Evolutionary conservation across 2,888 invertebrate genomes (phyloP), one percentile per base, ranked within the genome.

Genomic region (Mycogona germanica): DNA sequence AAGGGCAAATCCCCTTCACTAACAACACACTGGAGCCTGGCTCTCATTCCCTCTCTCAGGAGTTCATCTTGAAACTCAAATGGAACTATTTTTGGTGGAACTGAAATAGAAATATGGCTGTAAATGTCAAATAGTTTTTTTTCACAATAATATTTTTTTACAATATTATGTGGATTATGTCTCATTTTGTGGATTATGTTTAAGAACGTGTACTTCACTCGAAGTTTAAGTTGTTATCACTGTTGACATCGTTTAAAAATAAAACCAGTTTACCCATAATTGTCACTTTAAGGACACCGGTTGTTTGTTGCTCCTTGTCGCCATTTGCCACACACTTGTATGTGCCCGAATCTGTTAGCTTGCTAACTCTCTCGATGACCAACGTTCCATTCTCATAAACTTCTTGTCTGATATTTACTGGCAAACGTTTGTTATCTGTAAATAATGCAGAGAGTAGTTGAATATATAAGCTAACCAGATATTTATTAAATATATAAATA

Each of bases 1-100:
- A 87, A 74, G 62, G 87, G 87, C 65, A 81, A 79, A 74, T 87
- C 86, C 65, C 87, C 84, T 66, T 79, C 77, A 70, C 81, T 81
- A 68, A 84, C 82, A 69, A 83, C 82, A 74, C 84, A 84, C 70
- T 84, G 80, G 69, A 82, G 80, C 71, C 83, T 78, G 64, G 84
- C 83, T 70, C 83, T 78, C 81, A 82, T 82, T 73, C 82, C 82
- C 75, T 83, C 82, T 70, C 81, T 79, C 70, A 84, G 78, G 14
- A 47, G 32, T 2, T 47, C 48, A 2, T 47, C 48, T 47, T 47
- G 48, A 32, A 47, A 47, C 21, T 47, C 48, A 47, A 47, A 47
- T 1, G 48, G 35, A 0, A 47, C 48, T 21, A 47, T 47, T 47
- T 47, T 47, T 0, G 48, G 48, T 19, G 48, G 32, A 19, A 47